These are phyloP conservation scores for Gonioctena quinquepunctata DNA, from an alignment of 1,140 invertebrate genomes.

Conservation along the genomic window DNA sequence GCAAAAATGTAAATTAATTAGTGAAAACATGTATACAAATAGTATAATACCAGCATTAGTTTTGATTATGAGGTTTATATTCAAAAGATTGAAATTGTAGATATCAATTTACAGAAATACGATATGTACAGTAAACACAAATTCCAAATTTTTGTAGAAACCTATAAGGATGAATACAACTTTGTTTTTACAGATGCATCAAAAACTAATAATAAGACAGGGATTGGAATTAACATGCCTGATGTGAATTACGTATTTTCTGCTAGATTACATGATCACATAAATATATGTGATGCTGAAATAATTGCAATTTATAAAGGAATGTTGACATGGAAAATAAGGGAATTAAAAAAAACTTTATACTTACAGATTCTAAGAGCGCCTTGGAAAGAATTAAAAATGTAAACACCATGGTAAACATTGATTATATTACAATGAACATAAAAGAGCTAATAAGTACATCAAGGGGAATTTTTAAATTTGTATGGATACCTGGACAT, in stretches of 20 bases:
- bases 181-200: not conserved
- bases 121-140: not conserved
- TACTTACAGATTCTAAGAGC: conserved; percentile 24
- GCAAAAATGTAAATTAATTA: no score
- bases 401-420: no score
- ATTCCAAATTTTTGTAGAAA: not conserved
- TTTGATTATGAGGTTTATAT: not conserved
- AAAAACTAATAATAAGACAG: not conserved
- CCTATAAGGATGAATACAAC: not conserved
- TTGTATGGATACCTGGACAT: conserved; percentile 23
- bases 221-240: not conserved
- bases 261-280: not conserved
- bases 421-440: not conserved
- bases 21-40: not conserved
- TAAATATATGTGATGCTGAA: not conserved
- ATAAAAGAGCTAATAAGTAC: not conserved
- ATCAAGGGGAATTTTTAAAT: not conserved
- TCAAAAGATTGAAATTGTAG: not conserved
- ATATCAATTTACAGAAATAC: not conserved
- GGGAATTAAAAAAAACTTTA: conserved; percentile 17
- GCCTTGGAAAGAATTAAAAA: conserved; percentile 22
- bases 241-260: not conserved
- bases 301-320: not conserved
- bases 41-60: not conserved
- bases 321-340: not conserved